Evolutionary conservation across 53 echinoderm and acorn worm species (phyloP), one percentile per base, ranked within the genome.

Genomic region (Stichopus horrens): DNA sequence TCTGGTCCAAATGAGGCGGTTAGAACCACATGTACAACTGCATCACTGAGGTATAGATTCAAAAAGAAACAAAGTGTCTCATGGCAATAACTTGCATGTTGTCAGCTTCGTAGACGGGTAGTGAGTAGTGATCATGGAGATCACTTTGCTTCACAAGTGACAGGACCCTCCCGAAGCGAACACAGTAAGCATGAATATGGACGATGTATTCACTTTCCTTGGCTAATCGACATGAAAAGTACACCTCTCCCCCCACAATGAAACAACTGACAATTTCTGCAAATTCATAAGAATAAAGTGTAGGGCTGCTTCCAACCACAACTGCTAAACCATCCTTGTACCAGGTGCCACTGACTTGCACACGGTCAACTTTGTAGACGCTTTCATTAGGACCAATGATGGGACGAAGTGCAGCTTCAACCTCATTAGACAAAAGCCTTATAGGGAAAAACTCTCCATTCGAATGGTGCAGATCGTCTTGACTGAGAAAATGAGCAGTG

Each of bases 281-380:
- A 83, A 83, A 83, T 8, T 10, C 5, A n/a, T 83, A 83, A 16
- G 4, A 16, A 53, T 82, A 82, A 21, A 55, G 6, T 57, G 7
- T 13, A 5, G 20, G 19, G 18, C 57, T 16, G 18, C 5, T 83
- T 51, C 83, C 83, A 55, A 83, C 11, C 57, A 83, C 56, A 16
- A 83, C 83, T 56, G 83, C 83, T 9, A 83, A 83, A 6, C 83
- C 83, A 16, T 56, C n/a, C 7, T 8, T 5, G n/a, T 83, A 83
- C 57, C 58, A 83, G 7, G 58, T 55, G 4, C 83, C 83, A 83
- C 7, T 83, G 54, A 20, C 57, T 5, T 56, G 57, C 7, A 83
- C 83, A 9, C 5, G 16, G 6, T 1, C 18, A n/a, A 83, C 83
- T 83, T 56, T 56, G 57, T 83, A 55, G 5, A 83, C 83, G 57